These are phyloP conservation scores for Catostomus latipinnis DNA, from an alignment of 2,797 vertebrate genomes.

Conservation along the genomic window DNA sequence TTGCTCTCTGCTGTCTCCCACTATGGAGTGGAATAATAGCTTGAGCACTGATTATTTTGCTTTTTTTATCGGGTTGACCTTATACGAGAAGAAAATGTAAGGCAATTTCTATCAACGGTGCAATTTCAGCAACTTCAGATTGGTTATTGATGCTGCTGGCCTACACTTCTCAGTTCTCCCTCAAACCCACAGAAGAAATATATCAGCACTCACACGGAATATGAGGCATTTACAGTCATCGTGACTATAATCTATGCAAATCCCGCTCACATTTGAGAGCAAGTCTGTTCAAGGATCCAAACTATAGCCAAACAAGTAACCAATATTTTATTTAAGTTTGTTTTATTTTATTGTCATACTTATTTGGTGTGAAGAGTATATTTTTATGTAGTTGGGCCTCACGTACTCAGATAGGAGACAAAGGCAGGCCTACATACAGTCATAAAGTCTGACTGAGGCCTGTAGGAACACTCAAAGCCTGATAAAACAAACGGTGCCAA, in stretches of 20 bases:
- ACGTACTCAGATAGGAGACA: too few relatives aligned
- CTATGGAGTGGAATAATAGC: constrained; percentile 23
- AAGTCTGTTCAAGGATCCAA: neutral
- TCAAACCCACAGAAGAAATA: neutral
- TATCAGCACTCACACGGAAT: constrained; percentile 7
- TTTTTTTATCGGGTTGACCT: constrained; percentile 45
- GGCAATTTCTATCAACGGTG: constrained; percentile 38
- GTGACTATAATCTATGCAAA: constrained; percentile 18
- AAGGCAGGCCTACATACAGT: too few relatives aligned
- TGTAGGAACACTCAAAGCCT: too few relatives aligned
- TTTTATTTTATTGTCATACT: too few relatives aligned
- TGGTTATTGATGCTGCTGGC: constrained; percentile 32
- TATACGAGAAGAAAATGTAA: constrained; percentile 28
- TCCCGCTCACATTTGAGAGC: neutral
- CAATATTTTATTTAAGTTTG: too few relatives aligned
- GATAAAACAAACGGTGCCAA: too few relatives aligned
- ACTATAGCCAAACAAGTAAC: neutral
- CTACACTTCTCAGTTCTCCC: neutral
- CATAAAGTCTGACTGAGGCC: too few relatives aligned
- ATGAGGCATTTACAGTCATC: constrained; percentile 10
- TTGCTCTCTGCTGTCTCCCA: constrained; percentile 24
- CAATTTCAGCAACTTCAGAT: constrained; percentile 24
- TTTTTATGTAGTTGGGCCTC: too few relatives aligned
- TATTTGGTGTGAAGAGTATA: too few relatives aligned
- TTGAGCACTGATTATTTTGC: constrained; percentile 34